phyloP scores from a whole-genome alignment of 2,113 vertebrate genomes.

The Grammomys dolichurus region DNA sequence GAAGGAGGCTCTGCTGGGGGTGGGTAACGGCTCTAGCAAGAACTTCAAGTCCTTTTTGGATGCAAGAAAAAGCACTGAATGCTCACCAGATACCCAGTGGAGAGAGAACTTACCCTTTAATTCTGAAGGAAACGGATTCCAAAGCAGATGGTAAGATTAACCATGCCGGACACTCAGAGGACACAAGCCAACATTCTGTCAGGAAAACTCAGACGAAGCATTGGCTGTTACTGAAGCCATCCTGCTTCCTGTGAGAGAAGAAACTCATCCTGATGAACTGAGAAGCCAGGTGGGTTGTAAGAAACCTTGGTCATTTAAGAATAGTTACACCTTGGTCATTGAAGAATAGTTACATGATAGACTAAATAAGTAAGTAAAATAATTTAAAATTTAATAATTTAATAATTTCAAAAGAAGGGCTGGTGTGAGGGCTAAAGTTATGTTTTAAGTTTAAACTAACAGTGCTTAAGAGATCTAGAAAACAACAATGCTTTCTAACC shows the following conservation, averaged over 20 bases:
- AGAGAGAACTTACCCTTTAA: conserved; percentile 22
- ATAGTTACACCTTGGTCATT: not conserved
- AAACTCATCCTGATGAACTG: not conserved
- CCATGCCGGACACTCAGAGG: not conserved
- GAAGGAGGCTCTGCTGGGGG: not conserved
- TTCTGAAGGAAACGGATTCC: not conserved
- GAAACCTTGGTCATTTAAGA: not conserved
- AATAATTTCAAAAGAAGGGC: not conserved
- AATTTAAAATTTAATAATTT: not conserved
- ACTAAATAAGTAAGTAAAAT: not conserved
- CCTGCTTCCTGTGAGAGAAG: not conserved
- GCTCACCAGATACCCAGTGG: not conserved
- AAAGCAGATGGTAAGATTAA: conserved; percentile 32
- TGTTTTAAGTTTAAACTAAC: not conserved
- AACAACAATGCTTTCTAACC: not conserved
- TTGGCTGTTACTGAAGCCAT: not conserved
- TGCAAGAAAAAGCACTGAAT: not conserved
- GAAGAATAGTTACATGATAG: not conserved
- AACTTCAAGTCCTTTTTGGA: not conserved
- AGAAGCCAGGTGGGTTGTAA: not conserved
- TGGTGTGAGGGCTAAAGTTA: not conserved
- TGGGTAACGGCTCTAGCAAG: not conserved
- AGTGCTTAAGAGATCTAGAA: not conserved
- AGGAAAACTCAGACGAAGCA: not conserved
- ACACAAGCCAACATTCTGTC: not conserved